A percentile compares a stretch with the other conserved stretches of the same genome.
Evolutionary conservation across 2,797 vertebrate genomes (phyloP).

Genomic region (Phalanger gymnotis): DNA sequence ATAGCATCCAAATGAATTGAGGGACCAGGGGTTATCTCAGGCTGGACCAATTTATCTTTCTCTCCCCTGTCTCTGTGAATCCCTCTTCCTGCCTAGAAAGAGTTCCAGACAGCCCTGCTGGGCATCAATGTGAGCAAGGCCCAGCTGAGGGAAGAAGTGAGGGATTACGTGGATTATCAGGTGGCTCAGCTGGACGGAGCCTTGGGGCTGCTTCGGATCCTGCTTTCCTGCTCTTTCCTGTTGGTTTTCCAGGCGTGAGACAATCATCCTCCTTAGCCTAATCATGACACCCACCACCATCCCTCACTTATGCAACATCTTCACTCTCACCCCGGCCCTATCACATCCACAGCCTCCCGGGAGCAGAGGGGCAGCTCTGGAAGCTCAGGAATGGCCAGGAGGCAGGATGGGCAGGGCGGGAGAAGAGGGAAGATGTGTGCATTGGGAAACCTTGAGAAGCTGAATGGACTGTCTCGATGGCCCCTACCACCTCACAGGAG

Average conservation of each 20-base stretch:
- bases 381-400: background rate
- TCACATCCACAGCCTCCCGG: background rate
- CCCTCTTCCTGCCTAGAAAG: slow-evolving; percentile 74
- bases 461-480: background rate
- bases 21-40: background rate
- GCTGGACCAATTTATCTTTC: background rate
- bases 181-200: slow-evolving; percentile 62
- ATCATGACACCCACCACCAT: background rate
- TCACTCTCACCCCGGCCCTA: background rate
- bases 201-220: slow-evolving; percentile 80
- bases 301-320: background rate
- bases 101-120: slow-evolving; percentile 75
- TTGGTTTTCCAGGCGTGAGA: slow-evolving; percentile 88
- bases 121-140: slow-evolving; percentile 73
- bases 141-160: slow-evolving; percentile 83
- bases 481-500: background rate
- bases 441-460: background rate
- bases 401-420: background rate
- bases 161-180: slow-evolving; percentile 77
- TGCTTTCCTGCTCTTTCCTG: slow-evolving; percentile 90
- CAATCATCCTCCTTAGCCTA: background rate
- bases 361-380: background rate
- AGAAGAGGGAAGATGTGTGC: background rate
- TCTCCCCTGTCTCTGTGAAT: background rate
- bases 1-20: background rate